Percentiles rank a stretch among this genome's conserved stretches.
These are phyloP conservation scores for Podiceps cristatus DNA, from an alignment of 2,113 vertebrate species.

Conservation along the genomic window DNA sequence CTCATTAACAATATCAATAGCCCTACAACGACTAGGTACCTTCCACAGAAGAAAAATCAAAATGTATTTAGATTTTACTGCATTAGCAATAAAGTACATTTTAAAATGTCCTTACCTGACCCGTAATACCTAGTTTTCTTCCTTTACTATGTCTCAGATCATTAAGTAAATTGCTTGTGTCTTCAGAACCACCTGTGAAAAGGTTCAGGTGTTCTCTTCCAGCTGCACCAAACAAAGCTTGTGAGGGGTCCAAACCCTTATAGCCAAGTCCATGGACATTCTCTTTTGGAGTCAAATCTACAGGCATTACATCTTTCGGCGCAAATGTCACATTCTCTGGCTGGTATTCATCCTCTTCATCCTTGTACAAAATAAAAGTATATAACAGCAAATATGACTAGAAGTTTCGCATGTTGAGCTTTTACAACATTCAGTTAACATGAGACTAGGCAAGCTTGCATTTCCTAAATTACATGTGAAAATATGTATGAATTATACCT, in stretches of 20 bases:
- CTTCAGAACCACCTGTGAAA: slow-evolving; percentile 78
- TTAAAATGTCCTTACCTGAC: slow-evolving; percentile 80
- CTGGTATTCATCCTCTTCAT: slow-evolving; percentile 87
- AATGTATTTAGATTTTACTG: neutral
- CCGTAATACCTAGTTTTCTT: slow-evolving; percentile 87
- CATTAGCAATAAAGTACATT: neutral
- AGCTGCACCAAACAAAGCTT: slow-evolving; percentile 79
- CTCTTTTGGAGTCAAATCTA: slow-evolving; percentile 86
- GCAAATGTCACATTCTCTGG: slow-evolving; percentile 93
- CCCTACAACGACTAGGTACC: neutral
- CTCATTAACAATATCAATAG: neutral
- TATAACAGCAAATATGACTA: neutral
- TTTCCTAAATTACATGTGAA: neutral
- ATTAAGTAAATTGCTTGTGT: slow-evolving; percentile 78
- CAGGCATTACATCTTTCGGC: slow-evolving; percentile 89
- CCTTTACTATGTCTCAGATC: slow-evolving; percentile 64
- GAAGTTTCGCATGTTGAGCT: neutral
- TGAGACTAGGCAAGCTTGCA: neutral
- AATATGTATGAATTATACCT: neutral
- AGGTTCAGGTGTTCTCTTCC: slow-evolving; percentile 78
- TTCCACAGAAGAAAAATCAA: neutral
- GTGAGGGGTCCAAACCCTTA: slow-evolving; percentile 87
- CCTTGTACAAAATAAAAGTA: slow-evolving; percentile 50
- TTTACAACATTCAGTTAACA: neutral
- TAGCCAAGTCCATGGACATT: slow-evolving; percentile 93